These are phyloP conservation scores for Latheticus oryzae DNA, from an alignment of 2,888 invertebrate species.

Conservation along the genomic window DNA sequence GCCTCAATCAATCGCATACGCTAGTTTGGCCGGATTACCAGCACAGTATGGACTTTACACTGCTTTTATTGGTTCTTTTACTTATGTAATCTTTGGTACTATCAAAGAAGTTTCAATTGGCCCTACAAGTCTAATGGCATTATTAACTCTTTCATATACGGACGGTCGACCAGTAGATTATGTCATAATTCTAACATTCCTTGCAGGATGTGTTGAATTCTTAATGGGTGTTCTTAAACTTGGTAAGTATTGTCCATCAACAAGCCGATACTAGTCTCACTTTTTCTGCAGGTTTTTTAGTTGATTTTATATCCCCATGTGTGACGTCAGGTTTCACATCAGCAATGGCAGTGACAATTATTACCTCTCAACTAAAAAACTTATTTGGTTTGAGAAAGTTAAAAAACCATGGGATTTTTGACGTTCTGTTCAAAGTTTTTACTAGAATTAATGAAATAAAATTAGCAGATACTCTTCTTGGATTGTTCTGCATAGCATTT, in stretches of 20 bases:
- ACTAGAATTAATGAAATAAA: slow-evolving; percentile 68
- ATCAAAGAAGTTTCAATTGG: slow-evolving; percentile 89
- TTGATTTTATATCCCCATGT: slow-evolving; percentile 85
- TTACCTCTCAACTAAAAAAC: slow-evolving; percentile 79
- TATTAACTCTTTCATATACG: slow-evolving; percentile 82
- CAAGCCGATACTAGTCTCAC: background rate
- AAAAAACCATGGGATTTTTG: slow-evolving; percentile 75
- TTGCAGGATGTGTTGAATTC: slow-evolving; percentile 82
- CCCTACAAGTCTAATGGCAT: slow-evolving; percentile 93
- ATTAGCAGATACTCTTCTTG: slow-evolving; percentile 74
- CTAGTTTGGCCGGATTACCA: slow-evolving; percentile 84
- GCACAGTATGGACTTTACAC: slow-evolving; percentile 95
- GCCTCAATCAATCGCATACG: slow-evolving; percentile 94
- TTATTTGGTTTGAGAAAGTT: slow-evolving; percentile 75
- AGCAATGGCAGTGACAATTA: slow-evolving; percentile 84
- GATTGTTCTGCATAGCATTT: slow-evolving; percentile 73
- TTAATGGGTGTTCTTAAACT: slow-evolving; percentile 85
- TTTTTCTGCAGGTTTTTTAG: slow-evolving; percentile 83
- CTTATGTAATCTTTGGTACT: slow-evolving; percentile 90
- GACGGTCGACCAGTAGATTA: slow-evolving; percentile 77
- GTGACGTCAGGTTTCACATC: slow-evolving; percentile 88
- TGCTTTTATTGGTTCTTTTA: slow-evolving; percentile 87
- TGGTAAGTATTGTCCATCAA: too few species aligned
- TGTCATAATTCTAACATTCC: slow-evolving; percentile 80
- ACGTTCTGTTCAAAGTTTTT: slow-evolving; percentile 69